Evolutionary conservation across 53 echinoderm and acorn worm species (phyloP), one percentile per base, ranked within the genome.

Genomic region (Patiria pectinifera): DNA sequence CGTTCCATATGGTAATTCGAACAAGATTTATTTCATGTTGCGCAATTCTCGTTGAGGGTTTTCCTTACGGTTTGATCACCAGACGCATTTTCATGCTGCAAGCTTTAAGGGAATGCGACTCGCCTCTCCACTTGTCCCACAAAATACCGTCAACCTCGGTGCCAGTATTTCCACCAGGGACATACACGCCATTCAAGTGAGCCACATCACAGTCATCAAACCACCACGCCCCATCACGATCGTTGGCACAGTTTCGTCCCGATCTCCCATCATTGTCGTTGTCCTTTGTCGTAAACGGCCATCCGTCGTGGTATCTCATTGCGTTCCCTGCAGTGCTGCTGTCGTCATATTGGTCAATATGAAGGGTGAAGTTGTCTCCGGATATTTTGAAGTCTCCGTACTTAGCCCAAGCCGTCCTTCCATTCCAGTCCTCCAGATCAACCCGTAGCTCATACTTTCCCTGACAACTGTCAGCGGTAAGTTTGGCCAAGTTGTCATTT

Each of bases 151-250:
- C 9, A 60, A 12, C 60, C 8, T 60, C 9, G 8, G 12, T 8
- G 12, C 8, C 12, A 11, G 60, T 8, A 60, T 60, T 60, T 12
- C 60, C 60, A 72, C 6, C 6, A 19, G 5, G 72, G 23, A 6
- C 14, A 19, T 78, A 78, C 26, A 25, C 26, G 44, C 78, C 78
- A 78, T 78, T 78, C 24, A 78, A 26, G 15, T 78, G 78, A 10
- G 78, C 23, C 24, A 11, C 5, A 43, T 13, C 8, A 62, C 87
- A 80, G 7, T 47, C 69, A 21, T 46, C 49, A 72, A 86, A 86
- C 87, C 87, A 86, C 87, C 87, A 86, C 7, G 75, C 87, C n/a
- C 87, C 87, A 71, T 86, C 87, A 71, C 1, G 19, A 11, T 44
- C 0, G 49, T 59, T 21, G 16, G 87, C 87, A 23, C 87, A 86